These are phyloP conservation scores for Drosophila asahinai DNA, from an alignment of 1,140 invertebrate species.

Conservation along the genomic window DNA sequence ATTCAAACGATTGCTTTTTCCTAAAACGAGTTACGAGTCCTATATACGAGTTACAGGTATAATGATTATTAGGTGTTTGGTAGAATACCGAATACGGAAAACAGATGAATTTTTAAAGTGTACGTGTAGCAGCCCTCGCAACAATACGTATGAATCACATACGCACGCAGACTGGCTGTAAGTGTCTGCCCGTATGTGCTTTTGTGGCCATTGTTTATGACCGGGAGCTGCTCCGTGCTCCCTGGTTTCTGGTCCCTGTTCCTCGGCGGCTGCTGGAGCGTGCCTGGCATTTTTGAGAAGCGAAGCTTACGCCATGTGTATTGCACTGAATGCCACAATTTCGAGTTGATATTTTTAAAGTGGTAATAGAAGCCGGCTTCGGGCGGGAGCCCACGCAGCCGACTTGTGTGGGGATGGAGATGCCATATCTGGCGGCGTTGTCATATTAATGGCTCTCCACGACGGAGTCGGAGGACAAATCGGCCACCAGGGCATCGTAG, in stretches of 20 bases:
- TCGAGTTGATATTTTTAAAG: slow-evolving; percentile 79
- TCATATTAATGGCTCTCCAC: slow-evolving; percentile 34
- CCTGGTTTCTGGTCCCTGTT: background rate
- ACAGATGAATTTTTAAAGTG: background rate
- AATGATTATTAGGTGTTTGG: too few species aligned
- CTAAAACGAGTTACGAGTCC: too few species aligned
- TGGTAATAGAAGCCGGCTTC: slow-evolving; percentile 28
- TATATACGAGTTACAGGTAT: too few species aligned
- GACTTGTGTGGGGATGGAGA: slow-evolving; percentile 7
- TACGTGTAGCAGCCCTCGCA: slow-evolving; percentile 13
- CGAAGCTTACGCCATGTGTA: slow-evolving; percentile 59
- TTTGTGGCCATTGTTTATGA: slow-evolving; percentile 72
- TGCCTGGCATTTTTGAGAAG: slow-evolving; percentile 72
- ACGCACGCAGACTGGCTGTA: slow-evolving; percentile 36
- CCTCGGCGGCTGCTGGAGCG: slow-evolving; percentile 51
- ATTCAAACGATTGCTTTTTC: too few species aligned
- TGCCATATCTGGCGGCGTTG: background rate
- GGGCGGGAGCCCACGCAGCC: slow-evolving; percentile 6
- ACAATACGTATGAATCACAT: slow-evolving; percentile 56
- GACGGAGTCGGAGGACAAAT: slow-evolving; percentile 50
- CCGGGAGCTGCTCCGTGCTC: slow-evolving; percentile 43
- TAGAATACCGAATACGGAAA: background rate
- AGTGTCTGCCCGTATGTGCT: slow-evolving; percentile 51
- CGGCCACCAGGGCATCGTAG: slow-evolving; percentile 52
- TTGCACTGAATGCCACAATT: slow-evolving; percentile 70